Percentiles rank a stretch among this genome's conserved stretches.
Evolutionary conservation across 2,797 vertebrate genomes (phyloP).

Genomic region (Melanotaenia pygmaea): DNA sequence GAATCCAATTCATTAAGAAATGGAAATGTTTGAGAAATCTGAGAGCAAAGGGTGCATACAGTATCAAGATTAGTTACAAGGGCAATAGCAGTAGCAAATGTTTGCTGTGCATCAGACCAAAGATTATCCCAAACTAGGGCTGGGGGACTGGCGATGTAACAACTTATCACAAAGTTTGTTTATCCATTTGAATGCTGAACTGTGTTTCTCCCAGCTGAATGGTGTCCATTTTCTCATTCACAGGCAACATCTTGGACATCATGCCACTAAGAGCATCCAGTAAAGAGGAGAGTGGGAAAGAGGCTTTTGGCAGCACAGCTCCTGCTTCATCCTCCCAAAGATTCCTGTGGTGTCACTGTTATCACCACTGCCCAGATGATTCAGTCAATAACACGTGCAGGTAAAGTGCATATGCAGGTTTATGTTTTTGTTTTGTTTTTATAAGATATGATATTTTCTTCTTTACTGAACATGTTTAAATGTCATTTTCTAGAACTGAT

Average conservation of each 20-base stretch:
- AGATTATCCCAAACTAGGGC: not conserved
- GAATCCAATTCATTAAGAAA: not conserved
- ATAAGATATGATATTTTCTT: not conserved
- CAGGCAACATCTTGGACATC: conserved; percentile 87
- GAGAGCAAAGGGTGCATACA: not conserved
- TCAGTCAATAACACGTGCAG: conserved; percentile 95
- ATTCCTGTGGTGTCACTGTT: conserved; percentile 91
- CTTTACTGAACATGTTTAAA: not conserved
- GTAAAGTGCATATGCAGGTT: conserved; percentile 65
- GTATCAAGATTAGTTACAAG: not conserved
- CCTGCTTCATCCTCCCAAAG: conserved; percentile 85
- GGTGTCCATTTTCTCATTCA: conserved; percentile 30
- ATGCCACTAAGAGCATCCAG: conserved; percentile 90
- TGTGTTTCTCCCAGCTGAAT: conserved; percentile 19
- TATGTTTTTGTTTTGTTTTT: not conserved
- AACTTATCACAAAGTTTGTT: not conserved
- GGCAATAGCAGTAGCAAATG: not conserved
- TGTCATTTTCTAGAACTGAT: conserved; percentile 85
- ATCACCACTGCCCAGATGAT: conserved; percentile 94
- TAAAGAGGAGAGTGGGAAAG: conserved; percentile 87
- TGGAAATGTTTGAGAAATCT: not conserved
- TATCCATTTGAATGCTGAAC: not conserved
- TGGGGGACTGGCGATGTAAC: not conserved
- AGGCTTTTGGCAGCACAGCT: conserved; percentile 83
- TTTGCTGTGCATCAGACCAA: not conserved